phyloP scores from a whole-genome alignment of 35 echinoderm and acorn worm species.

The Patiria miniata region DNA sequence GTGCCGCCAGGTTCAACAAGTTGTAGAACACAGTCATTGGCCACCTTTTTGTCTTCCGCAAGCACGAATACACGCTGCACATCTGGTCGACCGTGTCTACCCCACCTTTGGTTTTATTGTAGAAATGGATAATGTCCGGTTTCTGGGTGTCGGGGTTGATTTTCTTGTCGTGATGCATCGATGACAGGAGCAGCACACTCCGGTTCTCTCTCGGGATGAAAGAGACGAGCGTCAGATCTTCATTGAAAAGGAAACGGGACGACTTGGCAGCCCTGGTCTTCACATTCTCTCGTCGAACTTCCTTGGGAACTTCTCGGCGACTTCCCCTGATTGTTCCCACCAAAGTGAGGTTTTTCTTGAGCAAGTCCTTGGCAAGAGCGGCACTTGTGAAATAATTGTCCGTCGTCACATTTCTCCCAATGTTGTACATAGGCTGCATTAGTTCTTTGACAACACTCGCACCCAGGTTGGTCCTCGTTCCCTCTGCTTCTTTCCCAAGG shows the following conservation, averaged over 20 bases:
- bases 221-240: neutral
- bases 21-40: neutral
- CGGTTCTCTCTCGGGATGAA: neutral
- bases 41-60: neutral
- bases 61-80: neutral
- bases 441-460: neutral
- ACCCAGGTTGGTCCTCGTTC: neutral
- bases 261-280: neutral
- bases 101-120: neutral
- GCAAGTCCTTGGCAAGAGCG: neutral
- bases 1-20: neutral
- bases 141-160: neutral
- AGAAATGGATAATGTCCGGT: neutral
- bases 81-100: neutral
- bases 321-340: neutral
- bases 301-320: neutral
- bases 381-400: neutral
- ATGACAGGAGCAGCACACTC: neutral
- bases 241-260: neutral
- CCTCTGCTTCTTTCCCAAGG: neutral
- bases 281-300: neutral
- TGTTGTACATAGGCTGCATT: neutral
- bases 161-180: neutral
- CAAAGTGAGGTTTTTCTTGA: neutral
- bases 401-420: neutral